Base-by-base conservation (phyloP, 2,888 invertebrate species). In the Perizoma flavofasciatum region DNA sequence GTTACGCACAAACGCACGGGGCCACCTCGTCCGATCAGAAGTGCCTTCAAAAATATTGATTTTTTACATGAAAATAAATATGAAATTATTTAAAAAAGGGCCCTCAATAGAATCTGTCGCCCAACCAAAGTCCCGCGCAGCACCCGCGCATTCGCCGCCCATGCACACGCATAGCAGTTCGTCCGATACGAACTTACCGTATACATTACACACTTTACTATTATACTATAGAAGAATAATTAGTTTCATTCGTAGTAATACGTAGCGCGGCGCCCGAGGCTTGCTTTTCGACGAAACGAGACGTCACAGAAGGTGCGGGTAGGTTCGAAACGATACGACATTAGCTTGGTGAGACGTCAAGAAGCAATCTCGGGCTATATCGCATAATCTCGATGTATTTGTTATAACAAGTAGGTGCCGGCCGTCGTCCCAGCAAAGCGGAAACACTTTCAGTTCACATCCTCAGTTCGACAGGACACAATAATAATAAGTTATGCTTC, bases 21-120 rank as follows among this genome's bases (percentile, higher is more conserved):
- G 96, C 96, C 96, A 95, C 94, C 95, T 96, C 96, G 97, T 97
- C 97, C 96, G 96, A 95, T 95, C 95, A 95, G 95, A 97, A 96
- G 97, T 97, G 97, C 97, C 97, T 97, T 97, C 97, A 96, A 94
- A 89, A 77, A 83, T 95, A 94, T 96, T 96, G 95, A 94, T 95
- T 96, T 96, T 96, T 95, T 72, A 72, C 65, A 52, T 96, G 95
- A 95, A 94, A 95, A 94, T 95, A 94, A 94, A 92, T 87, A 79
- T 92, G 70, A 94, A 95, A 94, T 93, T 94, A 94, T 94, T 94
- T 57, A 94, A 77, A 94, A 94, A 94, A 92, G 95, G 96, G 96
- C 96, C 96, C 96, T 95, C 95, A 95, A 96, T 96, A 97, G 96
- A 92, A 95, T 95, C 93, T 93, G 89, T 92, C 89, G 94, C 95